Evolutionary conservation across 2,113 vertebrate species (phyloP).

Genomic region (Thermophis baileyi): DNA sequence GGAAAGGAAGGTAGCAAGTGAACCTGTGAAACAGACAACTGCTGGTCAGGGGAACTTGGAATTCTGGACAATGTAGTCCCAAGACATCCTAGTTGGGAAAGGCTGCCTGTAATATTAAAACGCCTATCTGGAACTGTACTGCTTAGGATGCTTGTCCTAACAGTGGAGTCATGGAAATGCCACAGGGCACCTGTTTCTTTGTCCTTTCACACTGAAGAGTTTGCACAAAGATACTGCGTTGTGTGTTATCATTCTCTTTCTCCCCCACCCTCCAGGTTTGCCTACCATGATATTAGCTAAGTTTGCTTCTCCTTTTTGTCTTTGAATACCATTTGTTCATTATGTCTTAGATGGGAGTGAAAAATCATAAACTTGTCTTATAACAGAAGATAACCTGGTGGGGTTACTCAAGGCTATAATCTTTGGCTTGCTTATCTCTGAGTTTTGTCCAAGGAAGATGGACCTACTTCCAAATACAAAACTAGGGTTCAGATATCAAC

Average conservation of each 20-base stretch:
- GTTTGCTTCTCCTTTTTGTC: neutral
- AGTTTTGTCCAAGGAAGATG: neutral
- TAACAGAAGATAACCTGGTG: neutral
- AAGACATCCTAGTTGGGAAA: neutral
- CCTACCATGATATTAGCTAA: neutral
- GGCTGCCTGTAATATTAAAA: neutral
- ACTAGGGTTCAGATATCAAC: neutral
- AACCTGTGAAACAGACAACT: neutral
- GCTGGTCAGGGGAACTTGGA: neutral
- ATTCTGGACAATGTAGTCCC: neutral
- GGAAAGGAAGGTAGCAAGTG: neutral
- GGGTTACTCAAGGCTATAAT: neutral
- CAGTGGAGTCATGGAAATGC: neutral
- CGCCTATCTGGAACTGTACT: neutral
- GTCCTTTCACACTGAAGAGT: neutral
- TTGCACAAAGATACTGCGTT: neutral
- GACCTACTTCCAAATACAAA: neutral
- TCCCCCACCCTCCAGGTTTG: neutral
- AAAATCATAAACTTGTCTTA: neutral
- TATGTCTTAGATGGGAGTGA: neutral
- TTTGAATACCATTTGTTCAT: neutral
- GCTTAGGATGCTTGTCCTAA: neutral
- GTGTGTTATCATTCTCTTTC: neutral
- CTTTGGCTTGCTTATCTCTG: neutral
- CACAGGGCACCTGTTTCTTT: neutral